Conservation (phyloP, 2,888 invertebrate genomes). For the Xestia rhomboidea region DNA sequence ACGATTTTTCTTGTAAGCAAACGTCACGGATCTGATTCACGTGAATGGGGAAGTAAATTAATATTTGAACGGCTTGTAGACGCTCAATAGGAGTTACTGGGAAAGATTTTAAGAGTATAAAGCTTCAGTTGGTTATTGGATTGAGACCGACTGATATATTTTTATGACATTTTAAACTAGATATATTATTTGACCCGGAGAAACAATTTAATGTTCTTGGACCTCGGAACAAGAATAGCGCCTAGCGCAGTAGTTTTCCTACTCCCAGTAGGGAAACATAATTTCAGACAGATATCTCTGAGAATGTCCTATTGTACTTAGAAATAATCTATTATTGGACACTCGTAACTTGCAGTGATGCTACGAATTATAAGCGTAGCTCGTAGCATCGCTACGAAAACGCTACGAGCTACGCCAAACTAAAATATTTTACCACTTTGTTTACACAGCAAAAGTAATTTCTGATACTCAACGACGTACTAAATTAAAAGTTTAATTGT, state of each 20-base stretch:
- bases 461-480: constrained; percentile 12
- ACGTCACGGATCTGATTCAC: constrained; percentile 21
- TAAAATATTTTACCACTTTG: constrained; percentile 14
- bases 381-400: constrained; percentile 50
- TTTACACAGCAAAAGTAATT: constrained; percentile 20
- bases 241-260: no score
- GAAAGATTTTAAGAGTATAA: neutral
- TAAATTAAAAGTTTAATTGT: constrained; percentile 47
- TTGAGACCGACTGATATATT: neutral
- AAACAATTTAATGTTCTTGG: neutral
- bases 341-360: neutral
- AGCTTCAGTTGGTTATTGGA: neutral
- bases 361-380: constrained; percentile 33
- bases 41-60: constrained; percentile 39
- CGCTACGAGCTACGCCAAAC: constrained; percentile 14
- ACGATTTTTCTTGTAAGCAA: constrained; percentile 40
- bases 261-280: no score
- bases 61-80: constrained; percentile 35
- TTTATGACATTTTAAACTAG: neutral
- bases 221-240: neutral
- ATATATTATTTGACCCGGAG: neutral
- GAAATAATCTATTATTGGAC: neutral
- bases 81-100: neutral
- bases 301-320: no score
- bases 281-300: neutral